Evolutionary conservation across 2,797 vertebrate genomes (phyloP).

Genomic region (Sebastes minor): DNA sequence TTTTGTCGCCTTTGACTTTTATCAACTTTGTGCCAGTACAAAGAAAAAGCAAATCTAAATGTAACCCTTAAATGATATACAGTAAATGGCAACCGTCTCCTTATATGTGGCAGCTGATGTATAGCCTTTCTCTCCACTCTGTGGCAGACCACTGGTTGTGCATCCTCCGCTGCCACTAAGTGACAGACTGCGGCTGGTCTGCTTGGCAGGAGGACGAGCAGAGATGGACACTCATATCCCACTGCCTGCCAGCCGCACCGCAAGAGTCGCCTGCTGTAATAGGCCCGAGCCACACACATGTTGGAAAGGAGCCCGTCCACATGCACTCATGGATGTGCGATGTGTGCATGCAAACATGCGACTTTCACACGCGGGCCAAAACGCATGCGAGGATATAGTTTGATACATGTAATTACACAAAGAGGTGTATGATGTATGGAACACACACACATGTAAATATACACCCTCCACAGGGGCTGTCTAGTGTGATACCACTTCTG

Average conservation of each 20-base stretch:
- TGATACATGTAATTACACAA: constrained; percentile 22
- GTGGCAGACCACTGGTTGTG: constrained; percentile 24
- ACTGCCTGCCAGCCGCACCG: constrained; percentile 54
- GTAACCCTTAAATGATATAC: background rate
- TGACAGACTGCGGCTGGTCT: constrained; percentile 58
- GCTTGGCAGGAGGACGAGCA: constrained; percentile 49
- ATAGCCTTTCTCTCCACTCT: background rate
- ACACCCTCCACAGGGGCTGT: constrained; percentile 44
- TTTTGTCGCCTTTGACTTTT: background rate
- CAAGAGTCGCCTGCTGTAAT: constrained; percentile 62
- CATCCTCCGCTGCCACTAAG: constrained; percentile 49
- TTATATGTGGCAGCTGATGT: constrained; percentile 11
- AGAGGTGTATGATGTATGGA: background rate
- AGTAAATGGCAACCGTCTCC: constrained; percentile 6
- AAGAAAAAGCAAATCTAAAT: constrained; percentile 7
- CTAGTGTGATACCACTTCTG: constrained; percentile 46
- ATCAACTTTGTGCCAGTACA: background rate
- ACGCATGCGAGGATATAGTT: background rate
- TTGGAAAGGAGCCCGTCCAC: constrained; percentile 23
- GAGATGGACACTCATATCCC: constrained; percentile 59
- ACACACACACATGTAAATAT: constrained; percentile 31
- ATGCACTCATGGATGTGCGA: background rate
- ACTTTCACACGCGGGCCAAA: background rate
- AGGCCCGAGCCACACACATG: constrained; percentile 53
- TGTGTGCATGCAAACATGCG: background rate